Percentiles rank a stretch among this genome's conserved stretches.
phyloP scores from a whole-genome alignment of 37 sponge, comb jelly and placozoan species.

The Spongilla lacustris region DNA sequence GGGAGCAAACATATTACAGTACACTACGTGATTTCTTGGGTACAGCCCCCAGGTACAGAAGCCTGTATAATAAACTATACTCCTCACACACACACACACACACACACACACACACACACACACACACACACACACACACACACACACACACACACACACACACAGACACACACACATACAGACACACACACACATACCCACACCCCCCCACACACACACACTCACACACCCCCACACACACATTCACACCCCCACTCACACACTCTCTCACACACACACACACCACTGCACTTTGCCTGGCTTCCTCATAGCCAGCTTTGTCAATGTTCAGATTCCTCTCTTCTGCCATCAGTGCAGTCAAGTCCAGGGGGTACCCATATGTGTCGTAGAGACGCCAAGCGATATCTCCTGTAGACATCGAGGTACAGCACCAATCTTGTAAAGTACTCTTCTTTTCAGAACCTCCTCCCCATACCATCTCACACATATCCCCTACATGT shows the following conservation, averaged over 20 bases:
- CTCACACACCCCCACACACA: neutral
- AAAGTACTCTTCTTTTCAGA: too few species aligned
- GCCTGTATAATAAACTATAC: slow-evolving; percentile 81
- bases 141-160: neutral
- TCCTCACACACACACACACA: slow-evolving; percentile 78
- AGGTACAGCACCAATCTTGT: too few species aligned
- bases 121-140: slow-evolving; percentile 22
- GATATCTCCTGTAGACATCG: slow-evolving; percentile 57
- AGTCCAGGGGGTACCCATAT: slow-evolving; percentile 87
- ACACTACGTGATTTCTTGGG: too few species aligned
- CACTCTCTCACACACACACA: slow-evolving; percentile 14
- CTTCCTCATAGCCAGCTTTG: slow-evolving; percentile 62
- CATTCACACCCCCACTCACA: neutral
- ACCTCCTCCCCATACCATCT: too few species aligned
- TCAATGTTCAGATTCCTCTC: slow-evolving; percentile 73
- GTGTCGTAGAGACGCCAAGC: slow-evolving; percentile 86
- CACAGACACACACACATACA: too few species aligned
- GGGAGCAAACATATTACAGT: slow-evolving; percentile 52
- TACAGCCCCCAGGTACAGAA: slow-evolving; percentile 73
- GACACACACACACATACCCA: too few species aligned
- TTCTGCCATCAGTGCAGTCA: slow-evolving; percentile 86
- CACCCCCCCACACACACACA: slow-evolving; percentile 84
- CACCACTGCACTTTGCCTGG: slow-evolving; percentile 19
- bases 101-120: neutral
- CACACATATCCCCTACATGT: too few species aligned